Conservation (phyloP, 2,888 invertebrate species). For the Melipona bicolor region DNA sequence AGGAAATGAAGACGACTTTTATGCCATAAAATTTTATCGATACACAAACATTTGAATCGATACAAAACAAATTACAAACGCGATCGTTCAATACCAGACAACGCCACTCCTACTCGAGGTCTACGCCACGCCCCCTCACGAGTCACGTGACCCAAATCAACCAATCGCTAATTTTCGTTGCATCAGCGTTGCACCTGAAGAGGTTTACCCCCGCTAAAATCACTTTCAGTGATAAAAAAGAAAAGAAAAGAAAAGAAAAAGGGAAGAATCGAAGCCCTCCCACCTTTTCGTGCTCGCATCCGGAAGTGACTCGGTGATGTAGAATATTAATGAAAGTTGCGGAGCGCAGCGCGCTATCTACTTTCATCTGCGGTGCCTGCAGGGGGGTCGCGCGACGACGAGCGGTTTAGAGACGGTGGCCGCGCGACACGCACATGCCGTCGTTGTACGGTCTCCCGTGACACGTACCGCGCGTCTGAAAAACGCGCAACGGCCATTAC, state of each 20-base stretch:
- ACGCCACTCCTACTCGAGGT: too few relatives aligned
- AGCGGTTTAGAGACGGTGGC: slow-evolving; percentile 28
- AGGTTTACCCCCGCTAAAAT: too few relatives aligned
- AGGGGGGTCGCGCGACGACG: slow-evolving; percentile 3
- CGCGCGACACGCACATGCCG: slow-evolving; percentile 25
- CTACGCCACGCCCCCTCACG: too few relatives aligned
- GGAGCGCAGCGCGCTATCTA: slow-evolving; percentile 49
- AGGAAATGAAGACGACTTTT: too few relatives aligned
- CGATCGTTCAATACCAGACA: too few relatives aligned
- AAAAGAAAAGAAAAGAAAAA: neutral
- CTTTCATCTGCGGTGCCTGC: slow-evolving; percentile 49
- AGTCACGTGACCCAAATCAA: too few relatives aligned
- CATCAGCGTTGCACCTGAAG: too few relatives aligned
- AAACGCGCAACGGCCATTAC: slow-evolving; percentile 66
- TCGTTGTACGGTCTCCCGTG: slow-evolving; percentile 14
- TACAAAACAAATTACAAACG: too few relatives aligned
- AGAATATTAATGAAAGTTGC: slow-evolving; percentile 65
- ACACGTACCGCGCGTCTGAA: slow-evolving; percentile 13
- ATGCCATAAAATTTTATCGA: too few relatives aligned
- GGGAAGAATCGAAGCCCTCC: slow-evolving; percentile 42
- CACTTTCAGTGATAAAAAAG: too few relatives aligned
- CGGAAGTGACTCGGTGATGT: slow-evolving; percentile 63
- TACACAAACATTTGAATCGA: too few relatives aligned
- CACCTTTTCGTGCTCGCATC: slow-evolving; percentile 21
- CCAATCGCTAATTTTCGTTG: too few relatives aligned